Percentiles rank a stretch among this genome's conserved stretches.
Conservation (phyloP, 2,888 invertebrate species). For the Lasioglossum pauxillum region DNA sequence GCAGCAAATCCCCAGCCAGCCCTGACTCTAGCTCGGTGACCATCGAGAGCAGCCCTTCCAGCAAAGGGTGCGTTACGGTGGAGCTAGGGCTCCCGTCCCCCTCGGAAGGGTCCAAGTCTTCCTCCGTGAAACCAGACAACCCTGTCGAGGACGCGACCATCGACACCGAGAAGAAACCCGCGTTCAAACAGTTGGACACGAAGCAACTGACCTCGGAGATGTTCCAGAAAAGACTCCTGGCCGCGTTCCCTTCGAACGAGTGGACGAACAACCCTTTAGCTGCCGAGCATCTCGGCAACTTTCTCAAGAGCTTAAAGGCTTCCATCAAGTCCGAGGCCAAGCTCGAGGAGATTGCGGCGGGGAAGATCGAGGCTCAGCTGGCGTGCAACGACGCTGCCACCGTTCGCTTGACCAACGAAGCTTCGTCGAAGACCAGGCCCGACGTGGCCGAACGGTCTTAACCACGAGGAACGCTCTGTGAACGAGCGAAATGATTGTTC, state of each 20-base stretch:
- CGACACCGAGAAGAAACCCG: constrained; percentile 41
- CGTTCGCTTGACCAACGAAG: constrained; percentile 41
- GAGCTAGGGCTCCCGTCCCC: constrained; percentile 51
- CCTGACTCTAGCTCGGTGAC: constrained; percentile 79
- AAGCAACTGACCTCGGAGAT: constrained; percentile 72
- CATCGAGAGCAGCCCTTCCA: constrained; percentile 58
- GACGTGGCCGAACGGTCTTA: constrained; percentile 50
- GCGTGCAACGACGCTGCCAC: constrained; percentile 21
- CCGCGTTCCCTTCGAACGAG: constrained; percentile 76
- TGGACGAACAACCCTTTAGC: constrained; percentile 75
- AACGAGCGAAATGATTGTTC: constrained; percentile 3
- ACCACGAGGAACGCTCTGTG: background rate
- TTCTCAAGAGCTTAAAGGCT: constrained; percentile 73
- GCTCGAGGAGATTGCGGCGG: constrained; percentile 41
- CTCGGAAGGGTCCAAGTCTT: constrained; percentile 30
- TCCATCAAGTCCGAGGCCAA: constrained; percentile 68
- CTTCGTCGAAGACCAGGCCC: constrained; percentile 41
- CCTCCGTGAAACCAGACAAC: constrained; percentile 42
- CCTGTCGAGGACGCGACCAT: background rate
- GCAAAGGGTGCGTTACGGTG: constrained; percentile 44
- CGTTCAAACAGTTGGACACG: constrained; percentile 42
- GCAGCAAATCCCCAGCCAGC: constrained; percentile 77
- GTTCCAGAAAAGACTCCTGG: constrained; percentile 72
- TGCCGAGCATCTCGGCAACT: constrained; percentile 75
- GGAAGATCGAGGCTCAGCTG: constrained; percentile 48